Base-by-base conservation (phyloP, 2,888 invertebrate species). In the Drosophila flavopinicola region DNA sequence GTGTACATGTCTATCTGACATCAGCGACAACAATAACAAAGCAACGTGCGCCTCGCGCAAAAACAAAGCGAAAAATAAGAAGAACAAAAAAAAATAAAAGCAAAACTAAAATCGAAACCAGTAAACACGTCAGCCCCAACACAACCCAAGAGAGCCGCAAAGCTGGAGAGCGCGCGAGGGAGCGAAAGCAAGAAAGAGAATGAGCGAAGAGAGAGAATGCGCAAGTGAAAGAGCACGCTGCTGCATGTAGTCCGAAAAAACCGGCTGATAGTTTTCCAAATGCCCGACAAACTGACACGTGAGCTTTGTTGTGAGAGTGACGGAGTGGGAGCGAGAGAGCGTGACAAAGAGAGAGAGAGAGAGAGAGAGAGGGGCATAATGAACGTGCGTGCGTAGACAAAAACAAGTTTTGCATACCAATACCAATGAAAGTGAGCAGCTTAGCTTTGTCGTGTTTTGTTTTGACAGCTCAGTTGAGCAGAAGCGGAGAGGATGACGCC, bases 21-120 rank as follows among this genome's bases (percentile, higher is more conserved):
- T 80, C 79, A 80, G 79, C 79, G 82, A 80, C 75, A 85, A 85
- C 79, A 80, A 80, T 80, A 85, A 80, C 82, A 80, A 85, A 85
- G 75, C 78, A 79, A 78, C 75, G 79, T 85, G 85, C 79, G 64
- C 66, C 39, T 58, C 67, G 37, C 23, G 56, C 45, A 65, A 74
- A 73, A 71, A 63, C 64, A 83, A 68, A 75, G 61, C 58, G 32
- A 29, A 68, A 49, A 33, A 48, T 7, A 30, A 51, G 37, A 44
- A 68, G 47, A 45, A 44, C 4, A 39, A 47, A 39, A 42, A 38
- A 17, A 47, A 39, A 24, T 54, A 37, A 52, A 37, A 20, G 44
- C 20, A 23, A 61, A 56, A 54, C 52, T 61, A 70, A 78, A 71
- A 51, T 41, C 29, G 29, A 70, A 79, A 85, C 82, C 60, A 68